Base-by-base conservation (phyloP, 2,113 vertebrate species). In the Sprattus sprattus region DNA sequence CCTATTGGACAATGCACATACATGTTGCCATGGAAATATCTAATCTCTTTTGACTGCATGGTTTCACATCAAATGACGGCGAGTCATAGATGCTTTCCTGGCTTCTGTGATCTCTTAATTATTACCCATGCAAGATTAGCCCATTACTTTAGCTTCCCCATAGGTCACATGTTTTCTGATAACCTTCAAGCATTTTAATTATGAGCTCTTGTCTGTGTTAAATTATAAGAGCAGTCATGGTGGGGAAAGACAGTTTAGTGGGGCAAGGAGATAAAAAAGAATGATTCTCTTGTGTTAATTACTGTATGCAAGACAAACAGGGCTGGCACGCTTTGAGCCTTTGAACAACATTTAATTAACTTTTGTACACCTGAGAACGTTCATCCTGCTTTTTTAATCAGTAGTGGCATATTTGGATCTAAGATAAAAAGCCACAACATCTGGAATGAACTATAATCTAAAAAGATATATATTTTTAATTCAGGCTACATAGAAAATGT, bases 121-220 rank as follows among this genome's bases (percentile, higher is more conserved):
- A 71, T 71, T 3, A 71, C 64, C 15, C 28, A 32, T 67, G 60
- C n/a, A 10, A 71, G 15, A 32, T 71, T 71, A 71, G n/a, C 64
- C 25, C 10, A 71, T 71, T 71, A 71, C 64, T 71, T 71, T 32
- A 28, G 64, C 25, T 2, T 25, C 84, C 84, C 84, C 7, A 75
- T 80, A 32, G 84, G 67, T 15, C 18, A 39, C 28, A 20, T 45
- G 45, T 46, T 85, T 80, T 15, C 15, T 75, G 84, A 85, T 85
- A 85, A 85, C 71, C 71, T 78, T 85, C n/a, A 50, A 50, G 71
- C 64, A 85, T 47, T 54, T 78, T 85, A 84, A 80, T 85, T 85
- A 80, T 46, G 9, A 18, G 3, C 64, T 45, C 64, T 78, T 78
- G 84, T 78, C 45, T 81, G 45, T 47, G 32, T 80, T 81, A 85